phyloP scores from a whole-genome alignment of 2,888 invertebrate species.

The Agrochola lychnidis region DNA sequence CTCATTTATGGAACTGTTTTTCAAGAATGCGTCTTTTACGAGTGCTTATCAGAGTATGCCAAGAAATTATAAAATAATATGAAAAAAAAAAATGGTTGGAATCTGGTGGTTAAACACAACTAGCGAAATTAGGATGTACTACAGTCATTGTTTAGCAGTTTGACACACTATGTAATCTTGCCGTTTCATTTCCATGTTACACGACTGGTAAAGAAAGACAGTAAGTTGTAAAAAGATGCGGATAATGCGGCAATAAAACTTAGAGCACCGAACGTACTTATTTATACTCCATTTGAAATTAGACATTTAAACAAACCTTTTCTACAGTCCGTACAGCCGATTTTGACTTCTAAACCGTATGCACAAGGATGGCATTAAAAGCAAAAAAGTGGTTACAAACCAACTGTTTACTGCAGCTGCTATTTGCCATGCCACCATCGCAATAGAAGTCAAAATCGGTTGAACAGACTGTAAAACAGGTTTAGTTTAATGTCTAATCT shows the following conservation, averaged over 20 bases:
- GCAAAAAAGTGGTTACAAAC: too few relatives aligned
- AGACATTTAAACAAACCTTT: too few relatives aligned
- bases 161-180: too few relatives aligned
- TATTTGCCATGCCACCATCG: too few relatives aligned
- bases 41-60: background rate
- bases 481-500: too few relatives aligned
- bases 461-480: too few relatives aligned
- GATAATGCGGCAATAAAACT: background rate
- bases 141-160: background rate
- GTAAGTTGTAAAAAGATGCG: background rate
- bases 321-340: too few relatives aligned
- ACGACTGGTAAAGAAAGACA: background rate
- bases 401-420: too few relatives aligned
- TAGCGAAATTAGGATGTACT: background rate
- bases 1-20: background rate
- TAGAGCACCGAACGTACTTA: background rate
- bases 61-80: background rate
- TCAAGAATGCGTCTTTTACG: background rate
- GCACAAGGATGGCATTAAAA: too few relatives aligned
- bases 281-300: too few relatives aligned
- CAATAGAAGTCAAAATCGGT: too few relatives aligned
- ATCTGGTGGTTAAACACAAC: background rate
- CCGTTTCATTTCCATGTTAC: background rate
- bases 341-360: too few relatives aligned
- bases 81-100: background rate